phyloP scores from a whole-genome alignment of 1,140 invertebrate species.

The Drosophila fuyamai region DNA sequence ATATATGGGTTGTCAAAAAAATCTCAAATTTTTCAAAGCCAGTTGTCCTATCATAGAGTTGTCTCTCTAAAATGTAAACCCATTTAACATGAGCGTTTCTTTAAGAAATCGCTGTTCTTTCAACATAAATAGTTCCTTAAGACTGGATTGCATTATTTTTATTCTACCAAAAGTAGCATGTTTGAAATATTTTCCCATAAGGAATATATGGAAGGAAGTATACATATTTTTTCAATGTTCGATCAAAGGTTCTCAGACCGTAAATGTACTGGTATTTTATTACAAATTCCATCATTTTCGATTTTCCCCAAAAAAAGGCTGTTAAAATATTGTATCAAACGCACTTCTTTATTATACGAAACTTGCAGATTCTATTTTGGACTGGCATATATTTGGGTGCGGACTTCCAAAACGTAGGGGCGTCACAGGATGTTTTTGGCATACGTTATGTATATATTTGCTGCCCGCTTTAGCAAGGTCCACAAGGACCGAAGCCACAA shows the following conservation, averaged over 20 bases:
- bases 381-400: constrained; percentile 3
- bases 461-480: constrained; percentile 30
- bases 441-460: not conserved
- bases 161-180: too few species aligned
- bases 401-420: constrained; percentile 19
- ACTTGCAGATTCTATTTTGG: constrained; percentile 18
- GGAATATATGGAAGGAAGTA: too few species aligned
- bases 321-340: constrained; percentile 33
- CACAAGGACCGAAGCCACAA: constrained; percentile 46
- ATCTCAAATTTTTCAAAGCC: too few species aligned
- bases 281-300: too few species aligned
- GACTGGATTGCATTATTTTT: too few species aligned
- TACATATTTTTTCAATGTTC: too few species aligned
- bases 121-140: too few species aligned
- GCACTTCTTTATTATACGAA: constrained; percentile 29
- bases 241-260: too few species aligned
- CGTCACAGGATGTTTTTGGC: not conserved
- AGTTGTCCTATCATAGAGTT: too few species aligned
- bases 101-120: too few species aligned
- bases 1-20: not conserved
- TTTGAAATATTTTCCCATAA: too few species aligned
- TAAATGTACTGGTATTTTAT: too few species aligned
- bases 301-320: not conserved
- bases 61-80: not conserved
- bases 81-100: not conserved